These are phyloP conservation scores for Geotrupes spiniger DNA, from an alignment of 2,888 invertebrate genomes.

Conservation along the genomic window DNA sequence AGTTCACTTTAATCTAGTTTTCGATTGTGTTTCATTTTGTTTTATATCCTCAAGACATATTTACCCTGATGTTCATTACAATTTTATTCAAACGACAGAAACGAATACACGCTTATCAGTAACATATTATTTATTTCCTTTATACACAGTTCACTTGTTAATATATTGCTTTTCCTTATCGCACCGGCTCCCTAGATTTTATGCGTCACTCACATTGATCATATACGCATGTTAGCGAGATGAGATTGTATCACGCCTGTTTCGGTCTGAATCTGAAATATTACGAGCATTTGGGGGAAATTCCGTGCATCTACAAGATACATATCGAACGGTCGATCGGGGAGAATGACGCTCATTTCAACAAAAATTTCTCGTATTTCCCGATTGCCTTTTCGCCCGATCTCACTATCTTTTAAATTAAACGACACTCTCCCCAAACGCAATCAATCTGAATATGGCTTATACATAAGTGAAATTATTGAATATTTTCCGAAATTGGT, in stretches of 20 bases:
- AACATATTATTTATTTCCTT: too few species aligned
- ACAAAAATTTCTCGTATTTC: slow-evolving; percentile 10
- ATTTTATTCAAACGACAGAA: too few species aligned
- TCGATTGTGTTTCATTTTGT: too few species aligned
- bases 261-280: slow-evolving; percentile 3
- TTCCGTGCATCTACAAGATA: slow-evolving; percentile 7
- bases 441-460: neutral
- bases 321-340: neutral
- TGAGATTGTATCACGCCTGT: slow-evolving; percentile 14
- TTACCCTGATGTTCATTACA: too few species aligned
- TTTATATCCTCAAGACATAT: too few species aligned
- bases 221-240: slow-evolving; percentile 13
- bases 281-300: neutral
- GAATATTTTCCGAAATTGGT: too few species aligned
- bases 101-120: too few species aligned
- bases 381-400: slow-evolving; percentile 7
- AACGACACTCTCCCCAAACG: slow-evolving; percentile 1
- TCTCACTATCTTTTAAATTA: slow-evolving; percentile 7
- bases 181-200: slow-evolving; percentile 1
- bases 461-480: too few species aligned
- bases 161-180: too few species aligned
- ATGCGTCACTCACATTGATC: slow-evolving; percentile 14
- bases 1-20: too few species aligned
- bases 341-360: neutral
- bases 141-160: too few species aligned